Conservation (phyloP, 2,113 vertebrate species). For the Todiramphus saurophagus region DNA sequence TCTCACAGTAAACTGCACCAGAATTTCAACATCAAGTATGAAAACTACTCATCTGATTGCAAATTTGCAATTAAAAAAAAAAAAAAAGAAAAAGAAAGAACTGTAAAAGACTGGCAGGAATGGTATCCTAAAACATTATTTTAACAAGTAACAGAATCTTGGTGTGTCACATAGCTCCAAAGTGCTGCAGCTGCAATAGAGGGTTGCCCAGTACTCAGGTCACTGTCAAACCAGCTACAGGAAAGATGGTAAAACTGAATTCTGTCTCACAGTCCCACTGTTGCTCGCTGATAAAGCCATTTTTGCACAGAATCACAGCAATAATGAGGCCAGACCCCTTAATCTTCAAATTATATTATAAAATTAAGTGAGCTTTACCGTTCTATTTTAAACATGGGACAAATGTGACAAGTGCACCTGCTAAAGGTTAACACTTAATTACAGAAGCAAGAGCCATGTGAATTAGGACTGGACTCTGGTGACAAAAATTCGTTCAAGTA, state of each 20-base stretch:
- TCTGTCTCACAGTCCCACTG: neutral
- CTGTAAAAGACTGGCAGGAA: neutral
- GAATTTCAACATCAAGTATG: neutral
- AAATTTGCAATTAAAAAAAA: neutral
- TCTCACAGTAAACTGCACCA: neutral
- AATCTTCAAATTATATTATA: neutral
- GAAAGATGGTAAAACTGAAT: neutral
- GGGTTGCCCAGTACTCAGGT: neutral
- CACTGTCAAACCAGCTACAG: neutral
- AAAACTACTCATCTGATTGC: neutral
- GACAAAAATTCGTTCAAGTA: neutral
- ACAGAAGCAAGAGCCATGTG: neutral
- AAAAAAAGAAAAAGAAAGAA: neutral
- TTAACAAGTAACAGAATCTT: neutral
- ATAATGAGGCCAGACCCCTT: neutral
- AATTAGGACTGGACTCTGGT: fast-evolving
- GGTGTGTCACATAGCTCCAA: neutral
- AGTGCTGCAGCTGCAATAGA: neutral
- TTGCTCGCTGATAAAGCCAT: neutral
- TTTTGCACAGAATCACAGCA: neutral
- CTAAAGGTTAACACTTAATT: neutral
- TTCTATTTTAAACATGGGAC: neutral
- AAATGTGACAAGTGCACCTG: neutral
- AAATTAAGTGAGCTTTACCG: neutral
- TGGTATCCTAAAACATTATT: neutral